Base-by-base conservation (phyloP, 2,888 invertebrate genomes). In the Cheilosia variabilis region DNA sequence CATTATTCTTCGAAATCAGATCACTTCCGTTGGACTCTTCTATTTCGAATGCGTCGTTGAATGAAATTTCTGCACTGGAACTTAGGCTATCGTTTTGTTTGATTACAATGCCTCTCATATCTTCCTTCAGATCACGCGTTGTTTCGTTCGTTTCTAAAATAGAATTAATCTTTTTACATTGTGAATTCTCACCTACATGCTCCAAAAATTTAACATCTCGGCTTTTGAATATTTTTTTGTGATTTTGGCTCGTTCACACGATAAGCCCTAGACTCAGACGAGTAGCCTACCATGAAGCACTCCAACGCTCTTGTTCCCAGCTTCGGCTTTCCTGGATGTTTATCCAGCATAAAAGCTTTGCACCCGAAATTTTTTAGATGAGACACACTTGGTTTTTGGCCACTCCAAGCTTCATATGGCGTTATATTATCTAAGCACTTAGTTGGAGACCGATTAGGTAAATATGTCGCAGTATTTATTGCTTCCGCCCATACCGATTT, bases 401-500 rank as follows among this genome's bases (percentile, higher is more conserved):
- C 72, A 58, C 55, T 43, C 87, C 87, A 87, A 2, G 72, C 58
- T 79, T 88, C 82, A 41, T 80, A 83, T 0, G 88, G 88, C 9
- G 87, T 88, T 15, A 41, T 34, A 6, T 55, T 24, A 10, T 71
- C 24, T n/a, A 88, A 60, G n/a, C 75, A 68, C 71, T n/a, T 86
- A 4, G 87, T 87, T n/a, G 73, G 81, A 9, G 73, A 55, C 37
- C 80, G 57, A 22, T 86, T 82, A 22, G 80, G 75, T 17, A 87
- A 53, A 58, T 87, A 82, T 22, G 55, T 66, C 9, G 87, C 73
- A 37, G 87, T 88, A 6, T 78, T 77, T 4, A 83, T 58, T 24
- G 87, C 88, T 13, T 87, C 87, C 22, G 72, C 88, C 73, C 89
- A 89, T 13, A 88, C 60, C 31, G 72, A 57, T 50, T 84, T 90